Percentiles rank a stretch among this genome's conserved stretches.
phyloP scores from a whole-genome alignment of 1,140 invertebrate species.

The Drosophila miranda region DNA sequence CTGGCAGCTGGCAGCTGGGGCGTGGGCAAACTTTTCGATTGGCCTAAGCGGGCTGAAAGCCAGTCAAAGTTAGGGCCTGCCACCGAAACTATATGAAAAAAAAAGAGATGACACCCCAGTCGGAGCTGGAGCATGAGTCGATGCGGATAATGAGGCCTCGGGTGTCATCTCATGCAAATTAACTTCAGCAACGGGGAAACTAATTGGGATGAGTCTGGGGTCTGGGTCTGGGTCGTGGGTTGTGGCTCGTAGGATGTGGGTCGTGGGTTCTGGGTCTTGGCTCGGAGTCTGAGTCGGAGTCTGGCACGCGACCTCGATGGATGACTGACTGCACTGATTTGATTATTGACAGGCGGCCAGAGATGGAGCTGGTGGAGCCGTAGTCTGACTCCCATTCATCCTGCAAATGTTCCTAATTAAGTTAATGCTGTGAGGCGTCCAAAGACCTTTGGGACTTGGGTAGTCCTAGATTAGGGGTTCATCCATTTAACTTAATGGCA shows the following conservation, averaged over 20 bases:
- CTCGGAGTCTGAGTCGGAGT: not conserved
- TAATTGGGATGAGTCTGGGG: slow-evolving; percentile 42
- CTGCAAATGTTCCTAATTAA: slow-evolving; percentile 34
- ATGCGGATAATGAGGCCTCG: slow-evolving; percentile 60
- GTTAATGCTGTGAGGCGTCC: slow-evolving; percentile 8
- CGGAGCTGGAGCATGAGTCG: slow-evolving; percentile 25
- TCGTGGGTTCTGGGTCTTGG: not conserved
- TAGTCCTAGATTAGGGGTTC: no score
- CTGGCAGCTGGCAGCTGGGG: not conserved
- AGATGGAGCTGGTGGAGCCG: no score
- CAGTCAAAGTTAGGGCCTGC: slow-evolving; percentile 20
- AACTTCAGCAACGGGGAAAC: slow-evolving; percentile 48
- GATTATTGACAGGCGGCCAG: slow-evolving; percentile 48
- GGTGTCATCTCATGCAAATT: slow-evolving; percentile 70
- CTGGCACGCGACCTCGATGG: slow-evolving; percentile 37
- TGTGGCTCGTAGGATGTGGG: no score
- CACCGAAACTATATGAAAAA: slow-evolving; percentile 38
- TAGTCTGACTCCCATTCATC: not conserved
- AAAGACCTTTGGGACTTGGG: not conserved
- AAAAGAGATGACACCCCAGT: not conserved
- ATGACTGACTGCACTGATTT: slow-evolving; percentile 58
- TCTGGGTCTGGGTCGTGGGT: not conserved
- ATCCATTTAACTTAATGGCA: no score
- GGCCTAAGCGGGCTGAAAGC: slow-evolving; percentile 8
- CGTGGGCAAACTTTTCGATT: slow-evolving; percentile 23